Evolutionary conservation across 2,888 invertebrate genomes (phyloP), one percentile per base, ranked within the genome.

Genomic region (Chaitophorus viminalis): DNA sequence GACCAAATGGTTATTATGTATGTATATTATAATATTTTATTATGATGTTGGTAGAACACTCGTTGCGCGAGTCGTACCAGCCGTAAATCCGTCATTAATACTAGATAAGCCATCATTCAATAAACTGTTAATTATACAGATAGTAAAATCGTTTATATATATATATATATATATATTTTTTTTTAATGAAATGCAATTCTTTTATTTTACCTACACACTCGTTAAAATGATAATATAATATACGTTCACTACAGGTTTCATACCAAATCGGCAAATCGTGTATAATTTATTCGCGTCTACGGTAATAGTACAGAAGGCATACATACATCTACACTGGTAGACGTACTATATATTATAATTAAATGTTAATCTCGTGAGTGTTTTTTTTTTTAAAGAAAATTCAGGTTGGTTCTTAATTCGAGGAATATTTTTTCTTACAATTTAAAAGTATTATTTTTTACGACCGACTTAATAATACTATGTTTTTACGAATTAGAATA

Each of bases 111-210:
- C 70, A 70, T 70, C 70, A 74, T 25, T 36, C 21, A 74, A 74
- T 74, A 36, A 74, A 21, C 36, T 74, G 74, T 74, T 74, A 36
- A 74, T 74, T 74, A 74, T 74, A 74, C 11, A 39, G 74, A 74
- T 36, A 70, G 31, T 70, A 29, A 29, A 70, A 70, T 31, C 29
- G 17, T 29, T 31, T 68, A 68, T 68, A n/a, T n/a, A 21, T 29
- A n/a, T 11, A 11, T 29, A 29, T 31, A 70, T 70, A 29, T n/a
- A n/a, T n/a, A n/a, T n/a, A 17, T 29, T 29, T 68, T 25, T 60
- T 25, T 70, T 29, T 29, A 70, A 68, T 25, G 68, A n/a, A 68
- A 68, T 68, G 68, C 68, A 29, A 68, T 25, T 68, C 25, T 68
- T 31, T 70, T 70, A 31, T 70, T 31, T 29, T 70, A 70, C 25